Evolutionary conservation across 1,140 invertebrate genomes (phyloP).

Genomic region (Tribolium castaneum): DNA sequence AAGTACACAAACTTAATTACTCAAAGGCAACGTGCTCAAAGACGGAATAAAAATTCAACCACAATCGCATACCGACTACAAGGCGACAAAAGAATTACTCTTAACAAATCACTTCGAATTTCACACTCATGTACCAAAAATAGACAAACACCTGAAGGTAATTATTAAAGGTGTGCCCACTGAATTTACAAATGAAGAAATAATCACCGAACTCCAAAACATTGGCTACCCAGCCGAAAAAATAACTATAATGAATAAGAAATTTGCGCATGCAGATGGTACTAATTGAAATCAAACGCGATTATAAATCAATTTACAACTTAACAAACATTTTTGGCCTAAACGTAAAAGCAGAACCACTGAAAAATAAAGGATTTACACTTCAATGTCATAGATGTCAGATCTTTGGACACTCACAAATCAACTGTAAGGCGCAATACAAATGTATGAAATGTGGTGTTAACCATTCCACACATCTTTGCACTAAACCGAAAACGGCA

Average conservation of each 20-base stretch:
- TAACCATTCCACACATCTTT: conserved; percentile 51
- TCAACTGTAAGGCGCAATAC: conserved; percentile 7
- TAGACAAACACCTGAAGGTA: neutral
- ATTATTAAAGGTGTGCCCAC: neutral
- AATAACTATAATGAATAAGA: neutral
- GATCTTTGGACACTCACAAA: conserved; percentile 27
- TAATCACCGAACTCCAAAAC: neutral
- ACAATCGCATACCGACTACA: neutral
- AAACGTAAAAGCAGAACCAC: neutral
- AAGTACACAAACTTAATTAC: neutral
- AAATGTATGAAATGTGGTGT: conserved; percentile 31
- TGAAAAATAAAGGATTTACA: neutral
- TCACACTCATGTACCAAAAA: neutral
- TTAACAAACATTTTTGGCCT: neutral
- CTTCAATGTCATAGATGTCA: neutral
- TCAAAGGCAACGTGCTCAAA: neutral
- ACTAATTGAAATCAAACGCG: neutral
- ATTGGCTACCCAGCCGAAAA: neutral
- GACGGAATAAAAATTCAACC: neutral
- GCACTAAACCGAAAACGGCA: conserved; percentile 47
- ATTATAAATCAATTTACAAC: neutral
- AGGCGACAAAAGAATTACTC: neutral
- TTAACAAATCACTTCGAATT: neutral
- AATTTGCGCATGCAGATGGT: neutral
- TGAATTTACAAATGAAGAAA: neutral